Conservation (phyloP, 1,140 invertebrate species). For the Hyphantria cunea region DNA sequence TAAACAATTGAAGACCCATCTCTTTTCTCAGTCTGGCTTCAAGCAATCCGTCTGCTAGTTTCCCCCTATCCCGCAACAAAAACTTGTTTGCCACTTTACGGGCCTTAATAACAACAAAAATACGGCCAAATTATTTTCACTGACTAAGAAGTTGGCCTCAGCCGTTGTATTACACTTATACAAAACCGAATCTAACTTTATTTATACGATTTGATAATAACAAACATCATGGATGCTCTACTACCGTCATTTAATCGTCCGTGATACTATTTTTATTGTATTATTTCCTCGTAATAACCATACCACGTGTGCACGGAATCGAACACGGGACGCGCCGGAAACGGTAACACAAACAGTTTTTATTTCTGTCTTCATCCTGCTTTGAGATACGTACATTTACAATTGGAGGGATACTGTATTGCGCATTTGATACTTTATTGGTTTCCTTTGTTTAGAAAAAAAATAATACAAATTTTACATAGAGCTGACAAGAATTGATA, state of each 20-base stretch:
- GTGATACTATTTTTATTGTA: conserved; percentile 71
- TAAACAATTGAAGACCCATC: too few relatives aligned
- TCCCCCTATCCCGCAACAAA: too few relatives aligned
- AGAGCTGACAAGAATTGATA: too few relatives aligned
- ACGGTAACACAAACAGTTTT: conserved; percentile 76
- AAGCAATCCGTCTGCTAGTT: too few relatives aligned
- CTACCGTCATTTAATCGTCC: conserved; percentile 55
- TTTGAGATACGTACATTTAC: conserved; percentile 28
- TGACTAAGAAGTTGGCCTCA: too few relatives aligned
- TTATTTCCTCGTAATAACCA: conserved; percentile 73
- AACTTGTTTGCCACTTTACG: too few relatives aligned
- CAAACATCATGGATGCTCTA: conserved; percentile 31
- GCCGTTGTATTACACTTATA: too few relatives aligned
- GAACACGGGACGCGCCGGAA: conserved; percentile 72
- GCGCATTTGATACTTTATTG: conserved; percentile 9
- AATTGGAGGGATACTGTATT: conserved; percentile 8
- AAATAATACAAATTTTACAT: too few relatives aligned
- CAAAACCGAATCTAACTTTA: conserved; percentile 5
- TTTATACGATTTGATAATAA: conserved; percentile 27
- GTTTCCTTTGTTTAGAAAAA: background rate
- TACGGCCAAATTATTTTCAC: too few relatives aligned
- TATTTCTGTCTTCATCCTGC: conserved; percentile 75
- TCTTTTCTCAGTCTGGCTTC: too few relatives aligned
- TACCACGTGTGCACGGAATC: conserved; percentile 63
- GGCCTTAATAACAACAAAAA: too few relatives aligned